Base-by-base conservation (phyloP, 2,113 vertebrate genomes). In the Melozone crissalis region DNA sequence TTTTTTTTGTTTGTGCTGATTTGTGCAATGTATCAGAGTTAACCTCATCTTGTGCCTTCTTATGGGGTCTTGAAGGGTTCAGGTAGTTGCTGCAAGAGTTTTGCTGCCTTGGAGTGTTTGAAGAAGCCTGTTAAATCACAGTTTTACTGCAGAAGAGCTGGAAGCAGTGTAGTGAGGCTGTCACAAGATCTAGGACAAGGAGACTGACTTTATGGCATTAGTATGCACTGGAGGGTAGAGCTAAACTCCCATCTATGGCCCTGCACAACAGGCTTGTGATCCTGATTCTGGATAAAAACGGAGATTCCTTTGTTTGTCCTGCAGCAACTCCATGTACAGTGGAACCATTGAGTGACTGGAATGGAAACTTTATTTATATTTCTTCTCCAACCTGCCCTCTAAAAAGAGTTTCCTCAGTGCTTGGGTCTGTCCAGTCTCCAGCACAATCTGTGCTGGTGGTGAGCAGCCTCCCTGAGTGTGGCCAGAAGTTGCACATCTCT, bases 1-100 rank as follows among this genome's bases (percentile, higher is more conserved):
- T 94, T 95, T 89, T 89, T 85, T 93, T 89, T 83, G 44, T 73
- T 92, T 95, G 66, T 5, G 11, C 89, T 89, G 46, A 51, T 90
- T 87, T 8, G 2, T 54, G 46, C n/a, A 51, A 4, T 47, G 63
- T 58, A 41, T 20, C 59, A 44, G 78, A 26, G 9, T 69, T 87
- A 55, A 61, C 30, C 39, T 83, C 39, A 20, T 80, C 54, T 73
- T 49, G 67, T 47, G 33, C 15, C 51, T 73, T 87, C 8, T 68
- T 73, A n/a, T 10, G 37, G 44, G 39, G 5, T 75, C 57, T 61
- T 59, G 62, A 66, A 79, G 46, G 62, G 67, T 86, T 82, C 17
- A 31, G 54, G 59, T 58, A 44, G 58, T 15, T 46, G 24, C 69
- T 92, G 41, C 13, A 51, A 41, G 67, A 18, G 21, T 76, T 79